These are phyloP conservation scores for Heliconius himera DNA, from an alignment of 1,140 invertebrate genomes.

Conservation along the genomic window DNA sequence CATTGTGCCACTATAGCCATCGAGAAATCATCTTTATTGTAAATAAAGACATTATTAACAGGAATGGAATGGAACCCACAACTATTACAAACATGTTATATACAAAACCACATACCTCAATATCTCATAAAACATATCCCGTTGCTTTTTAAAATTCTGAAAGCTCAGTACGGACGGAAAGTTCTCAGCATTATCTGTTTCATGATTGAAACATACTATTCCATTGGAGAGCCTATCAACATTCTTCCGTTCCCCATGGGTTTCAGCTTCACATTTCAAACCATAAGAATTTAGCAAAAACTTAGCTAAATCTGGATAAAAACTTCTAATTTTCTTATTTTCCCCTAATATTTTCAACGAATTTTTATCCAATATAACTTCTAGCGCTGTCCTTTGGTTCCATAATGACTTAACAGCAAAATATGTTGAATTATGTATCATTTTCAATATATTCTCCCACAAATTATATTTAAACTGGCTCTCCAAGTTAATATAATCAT, in stretches of 20 bases:
- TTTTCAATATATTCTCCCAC: conserved; percentile 57
- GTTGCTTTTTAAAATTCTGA: conserved; percentile 90
- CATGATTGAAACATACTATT: conserved; percentile 80
- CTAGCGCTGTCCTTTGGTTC: conserved; percentile 58
- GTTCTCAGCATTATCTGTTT: conserved; percentile 92
- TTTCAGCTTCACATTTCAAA: conserved; percentile 64
- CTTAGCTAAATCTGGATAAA: conserved; percentile 70
- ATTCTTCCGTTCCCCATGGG: conserved; percentile 47
- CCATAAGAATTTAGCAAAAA: conserved; percentile 70
- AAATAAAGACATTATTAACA: no score
- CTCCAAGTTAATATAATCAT: conserved; percentile 51
- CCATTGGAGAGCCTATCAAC: conserved; percentile 49
- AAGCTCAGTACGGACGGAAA: conserved; percentile 90
- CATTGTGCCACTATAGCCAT: no score
- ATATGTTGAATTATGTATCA: conserved; percentile 75
- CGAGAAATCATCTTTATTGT: no score
- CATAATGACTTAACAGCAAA: conserved; percentile 75
- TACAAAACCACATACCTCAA: conserved; percentile 71
- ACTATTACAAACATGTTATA: no score
- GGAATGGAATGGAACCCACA: no score
- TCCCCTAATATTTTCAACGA: conserved; percentile 71
- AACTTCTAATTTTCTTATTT: conserved; percentile 69
- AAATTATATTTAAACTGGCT: conserved; percentile 49
- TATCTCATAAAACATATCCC: conserved; percentile 91
- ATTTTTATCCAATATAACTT: conserved; percentile 73